Base-by-base conservation (phyloP, 2,888 invertebrate species). In the Erebia palarica region DNA sequence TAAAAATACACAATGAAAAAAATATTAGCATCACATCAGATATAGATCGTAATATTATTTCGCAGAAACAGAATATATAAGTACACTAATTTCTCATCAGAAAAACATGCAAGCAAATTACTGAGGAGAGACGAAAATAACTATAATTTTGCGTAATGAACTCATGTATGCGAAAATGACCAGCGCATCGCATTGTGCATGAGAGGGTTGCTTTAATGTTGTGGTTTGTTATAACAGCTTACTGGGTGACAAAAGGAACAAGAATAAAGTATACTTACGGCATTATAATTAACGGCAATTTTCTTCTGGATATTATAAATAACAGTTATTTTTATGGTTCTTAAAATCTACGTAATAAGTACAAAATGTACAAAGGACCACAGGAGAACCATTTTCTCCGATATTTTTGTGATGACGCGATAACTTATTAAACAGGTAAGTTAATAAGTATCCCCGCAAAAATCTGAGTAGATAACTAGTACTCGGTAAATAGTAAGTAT, bases 111-210 rank as follows among this genome's bases (percentile, higher is more conserved):
- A 82, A 80, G 83, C 83, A 87, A 88, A 89, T 86, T 84, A 81
- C 84, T 75, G 75, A 75, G 70, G 82, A 86, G 87, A 83, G 79
- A 53, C 68, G 68, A 60, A 68, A 68, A 68, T 68, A 61, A 84
- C 86, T 80, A 83, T 86, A 89, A 89, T 89, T 89, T 87, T 79
- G 79, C 73, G 76, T 88, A 88, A 89, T 86, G 85, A 86, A 83
- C 82, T 81, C 79, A 79, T 79, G 82, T 85, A 82, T 75, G 77
- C 80, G 73, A 80, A 78, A 83, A 82, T 79, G 78, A 77, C 72
- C 76, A 78, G 80, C 82, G 84, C 84, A 84, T 77, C 21, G 10
- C 10, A 79, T 78, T 76, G 77, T 80, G 79, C 88, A 87, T 84
- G 86, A 84, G 82, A 87, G 80, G 81, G 76, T 61, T 70, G 66